Evolutionary conservation across 1,140 invertebrate genomes (phyloP).

Genomic region (Ceratina australensis): DNA sequence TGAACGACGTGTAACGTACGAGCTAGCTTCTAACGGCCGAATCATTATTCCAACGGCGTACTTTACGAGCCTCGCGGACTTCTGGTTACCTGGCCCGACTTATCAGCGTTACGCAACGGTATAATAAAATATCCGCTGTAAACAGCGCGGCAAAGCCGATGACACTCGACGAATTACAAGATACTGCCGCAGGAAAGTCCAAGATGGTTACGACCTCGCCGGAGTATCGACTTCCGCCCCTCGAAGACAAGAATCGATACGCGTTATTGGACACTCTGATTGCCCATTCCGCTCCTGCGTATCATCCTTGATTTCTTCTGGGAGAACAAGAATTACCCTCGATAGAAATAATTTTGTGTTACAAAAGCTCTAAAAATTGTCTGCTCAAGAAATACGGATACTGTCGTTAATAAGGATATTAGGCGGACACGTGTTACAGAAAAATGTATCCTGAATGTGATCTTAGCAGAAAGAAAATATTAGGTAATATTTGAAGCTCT

Average conservation of each 20-base stretch:
- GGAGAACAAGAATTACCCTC: too few species aligned
- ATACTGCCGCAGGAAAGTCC: background rate
- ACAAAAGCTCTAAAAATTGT: too few species aligned
- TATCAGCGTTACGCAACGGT: background rate
- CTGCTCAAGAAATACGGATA: too few species aligned
- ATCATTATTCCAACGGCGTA: slow-evolving; percentile 1
- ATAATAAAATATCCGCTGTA: background rate
- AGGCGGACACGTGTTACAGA: too few species aligned
- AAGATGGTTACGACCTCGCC: background rate
- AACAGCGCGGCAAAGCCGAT: background rate
- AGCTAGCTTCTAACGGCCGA: background rate
- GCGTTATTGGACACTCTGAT: background rate
- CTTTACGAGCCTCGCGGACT: slow-evolving; percentile 16
- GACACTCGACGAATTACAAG: background rate
- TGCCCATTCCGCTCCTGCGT: background rate
- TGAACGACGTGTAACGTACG: background rate
- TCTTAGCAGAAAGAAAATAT: too few species aligned
- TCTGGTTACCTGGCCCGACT: background rate
- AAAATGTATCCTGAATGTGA: too few species aligned
- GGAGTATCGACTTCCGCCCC: slow-evolving; percentile 2
- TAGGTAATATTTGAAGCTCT: too few species aligned
- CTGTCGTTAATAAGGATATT: too few species aligned
- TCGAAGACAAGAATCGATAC: slow-evolving; percentile 17
- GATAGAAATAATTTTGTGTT: too few species aligned
- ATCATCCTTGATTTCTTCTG: too few species aligned